Evolutionary conservation across 2,888 invertebrate species (phyloP).

Genomic region (Hyppa rectilinea): DNA sequence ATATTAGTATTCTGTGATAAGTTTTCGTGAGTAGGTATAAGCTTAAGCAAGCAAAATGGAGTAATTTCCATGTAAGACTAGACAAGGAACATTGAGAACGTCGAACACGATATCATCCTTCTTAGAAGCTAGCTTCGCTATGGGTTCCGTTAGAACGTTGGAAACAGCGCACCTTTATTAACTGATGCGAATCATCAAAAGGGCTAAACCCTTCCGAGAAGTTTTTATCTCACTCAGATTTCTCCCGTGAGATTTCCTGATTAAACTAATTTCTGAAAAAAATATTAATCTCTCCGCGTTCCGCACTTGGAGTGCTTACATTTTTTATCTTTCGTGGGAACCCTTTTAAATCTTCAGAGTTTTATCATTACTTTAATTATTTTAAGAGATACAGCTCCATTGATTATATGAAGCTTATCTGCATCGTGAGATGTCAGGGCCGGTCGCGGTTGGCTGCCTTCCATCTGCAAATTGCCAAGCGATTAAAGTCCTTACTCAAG

Average conservation of each 20-base stretch:
- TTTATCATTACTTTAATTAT: constrained; percentile 62
- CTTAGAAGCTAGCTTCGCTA: neutral
- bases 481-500: constrained; percentile 66
- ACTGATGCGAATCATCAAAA: constrained; percentile 60
- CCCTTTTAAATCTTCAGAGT: constrained; percentile 51
- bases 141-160: constrained; percentile 5
- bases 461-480: constrained; percentile 68
- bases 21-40: constrained; percentile 28
- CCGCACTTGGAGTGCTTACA: constrained; percentile 46
- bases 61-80: constrained; percentile 33
- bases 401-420: constrained; percentile 56
- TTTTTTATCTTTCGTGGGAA: constrained; percentile 53
- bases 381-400: constrained; percentile 61
- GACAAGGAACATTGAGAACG: constrained; percentile 15
- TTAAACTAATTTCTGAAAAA: constrained; percentile 70
- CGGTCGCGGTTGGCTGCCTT: constrained; percentile 59
- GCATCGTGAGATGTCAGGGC: constrained; percentile 49
- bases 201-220: constrained; percentile 51
- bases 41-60: constrained; percentile 15
- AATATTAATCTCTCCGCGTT: constrained; percentile 58
- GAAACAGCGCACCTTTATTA: constrained; percentile 37
- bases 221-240: constrained; percentile 66
- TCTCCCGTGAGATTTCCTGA: constrained; percentile 70
- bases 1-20: constrained; percentile 31
- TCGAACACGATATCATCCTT: constrained; percentile 15